Percentiles rank a stretch among this genome's conserved stretches.
These are phyloP conservation scores for Nothocercus julius DNA, from an alignment of 2,113 vertebrate genomes.

Conservation along the genomic window DNA sequence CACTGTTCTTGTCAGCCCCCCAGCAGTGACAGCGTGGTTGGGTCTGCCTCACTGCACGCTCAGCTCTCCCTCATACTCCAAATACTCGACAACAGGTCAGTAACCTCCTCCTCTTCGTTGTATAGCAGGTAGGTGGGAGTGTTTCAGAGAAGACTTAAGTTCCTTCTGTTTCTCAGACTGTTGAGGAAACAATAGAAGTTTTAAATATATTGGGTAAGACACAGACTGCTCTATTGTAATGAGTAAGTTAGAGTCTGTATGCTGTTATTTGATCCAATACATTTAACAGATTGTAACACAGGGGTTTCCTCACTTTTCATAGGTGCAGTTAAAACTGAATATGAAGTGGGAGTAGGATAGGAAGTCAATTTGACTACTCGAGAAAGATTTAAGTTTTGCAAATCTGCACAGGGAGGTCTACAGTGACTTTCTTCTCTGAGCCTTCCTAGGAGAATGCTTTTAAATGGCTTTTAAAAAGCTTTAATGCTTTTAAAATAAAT, in stretches of 20 bases:
- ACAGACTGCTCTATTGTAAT: not conserved
- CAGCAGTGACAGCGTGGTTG: not conserved
- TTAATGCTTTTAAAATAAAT: conserved; percentile 69
- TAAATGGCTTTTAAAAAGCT: not conserved
- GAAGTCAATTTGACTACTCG: conserved; percentile 56
- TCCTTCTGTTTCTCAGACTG: conserved; percentile 81
- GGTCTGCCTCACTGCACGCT: not conserved
- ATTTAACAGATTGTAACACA: conserved; percentile 74
- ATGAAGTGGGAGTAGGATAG: conserved; percentile 67
- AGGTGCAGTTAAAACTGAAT: conserved; percentile 10
- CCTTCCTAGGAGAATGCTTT: conserved; percentile 73
- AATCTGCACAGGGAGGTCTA: conserved; percentile 54
- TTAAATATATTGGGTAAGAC: not conserved
- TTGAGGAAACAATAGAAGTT: conserved; percentile 27
- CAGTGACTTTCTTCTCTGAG: conserved; percentile 60
- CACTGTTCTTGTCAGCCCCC: not conserved
- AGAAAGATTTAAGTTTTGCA: conserved; percentile 77
- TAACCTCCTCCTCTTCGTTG: conserved; percentile 72
- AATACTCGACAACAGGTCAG: conserved; percentile 49
- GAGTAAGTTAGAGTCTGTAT: conserved; percentile 61
- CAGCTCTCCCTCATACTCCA: not conserved
- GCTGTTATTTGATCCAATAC: conserved; percentile 73
- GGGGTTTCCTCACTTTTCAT: conserved; percentile 62
- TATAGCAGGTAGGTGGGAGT: conserved; percentile 77
- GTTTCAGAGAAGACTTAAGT: conserved; percentile 64